These are phyloP conservation scores for Leptothorax acervorum DNA, from an alignment of 2,888 invertebrate species.

Conservation along the genomic window DNA sequence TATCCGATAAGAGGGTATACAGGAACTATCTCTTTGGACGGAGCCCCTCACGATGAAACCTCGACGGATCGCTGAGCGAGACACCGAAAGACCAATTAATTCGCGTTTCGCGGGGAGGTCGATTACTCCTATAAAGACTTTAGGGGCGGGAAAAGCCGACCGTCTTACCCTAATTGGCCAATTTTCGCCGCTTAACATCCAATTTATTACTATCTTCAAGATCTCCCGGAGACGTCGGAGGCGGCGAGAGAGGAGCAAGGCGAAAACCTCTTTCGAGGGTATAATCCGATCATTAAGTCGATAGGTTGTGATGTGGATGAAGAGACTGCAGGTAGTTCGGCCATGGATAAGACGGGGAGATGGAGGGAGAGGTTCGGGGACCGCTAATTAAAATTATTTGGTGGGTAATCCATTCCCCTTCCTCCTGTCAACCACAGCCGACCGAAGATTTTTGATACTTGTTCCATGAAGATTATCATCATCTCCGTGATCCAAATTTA, in stretches of 20 bases:
- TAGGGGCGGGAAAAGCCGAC: slow-evolving; percentile 79
- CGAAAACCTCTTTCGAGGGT: slow-evolving; percentile 74
- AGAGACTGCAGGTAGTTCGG: slow-evolving; percentile 48
- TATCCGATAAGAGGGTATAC: slow-evolving; percentile 57
- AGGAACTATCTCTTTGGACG: slow-evolving; percentile 38
- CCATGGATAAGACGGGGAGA: slow-evolving; percentile 33
- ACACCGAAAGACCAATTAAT: slow-evolving; percentile 79
- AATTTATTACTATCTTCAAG: slow-evolving; percentile 81
- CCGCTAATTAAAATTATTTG: slow-evolving; percentile 79
- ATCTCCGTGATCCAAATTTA: slow-evolving; percentile 8
- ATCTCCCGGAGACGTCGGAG: slow-evolving; percentile 69
- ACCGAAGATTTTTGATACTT: slow-evolving; percentile 34
- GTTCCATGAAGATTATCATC: slow-evolving; percentile 14
- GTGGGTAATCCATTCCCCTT: slow-evolving; percentile 66
- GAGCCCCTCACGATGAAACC: slow-evolving; percentile 54
- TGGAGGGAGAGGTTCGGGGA: slow-evolving; percentile 13
- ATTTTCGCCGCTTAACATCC: slow-evolving; percentile 83
- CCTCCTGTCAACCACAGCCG: slow-evolving; percentile 57
- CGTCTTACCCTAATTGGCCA: slow-evolving; percentile 81
- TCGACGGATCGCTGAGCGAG: slow-evolving; percentile 68
- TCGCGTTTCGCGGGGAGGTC: slow-evolving; percentile 77
- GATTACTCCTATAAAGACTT: slow-evolving; percentile 80
- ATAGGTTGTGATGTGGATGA: slow-evolving; percentile 68
- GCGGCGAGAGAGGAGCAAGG: slow-evolving; percentile 50
- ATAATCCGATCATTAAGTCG: slow-evolving; percentile 79